Evolutionary conservation across 2,888 invertebrate genomes (phyloP).

Genomic region (Drosophila testacea): DNA sequence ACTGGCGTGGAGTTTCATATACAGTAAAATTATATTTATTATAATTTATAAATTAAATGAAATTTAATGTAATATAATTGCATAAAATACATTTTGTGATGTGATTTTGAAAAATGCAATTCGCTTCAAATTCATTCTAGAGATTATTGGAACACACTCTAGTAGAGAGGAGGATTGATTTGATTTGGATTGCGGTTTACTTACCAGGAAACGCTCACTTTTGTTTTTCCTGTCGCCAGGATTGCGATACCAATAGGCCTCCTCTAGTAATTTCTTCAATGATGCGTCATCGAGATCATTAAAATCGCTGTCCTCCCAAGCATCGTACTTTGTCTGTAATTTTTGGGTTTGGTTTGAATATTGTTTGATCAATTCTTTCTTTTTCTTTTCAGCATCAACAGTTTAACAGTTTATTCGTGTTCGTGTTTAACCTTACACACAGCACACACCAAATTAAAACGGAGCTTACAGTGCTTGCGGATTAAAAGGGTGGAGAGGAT

Average conservation of each 20-base stretch:
- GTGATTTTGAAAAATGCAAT: no score
- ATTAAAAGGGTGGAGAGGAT: not conserved
- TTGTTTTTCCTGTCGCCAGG: conserved; percentile 94
- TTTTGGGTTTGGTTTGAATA: not conserved
- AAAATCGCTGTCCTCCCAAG: conserved; percentile 84
- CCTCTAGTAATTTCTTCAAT: conserved; percentile 91
- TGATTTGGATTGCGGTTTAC: conserved; percentile 28
- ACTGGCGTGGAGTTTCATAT: no score
- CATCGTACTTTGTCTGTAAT: conserved; percentile 74
- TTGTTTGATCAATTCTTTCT: not conserved
- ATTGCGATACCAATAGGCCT: conserved; percentile 93
- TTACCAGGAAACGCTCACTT: conserved; percentile 92
- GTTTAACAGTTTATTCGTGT: not conserved
- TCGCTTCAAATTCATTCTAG: no score
- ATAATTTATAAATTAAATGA: no score
- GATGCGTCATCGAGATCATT: conserved; percentile 91
- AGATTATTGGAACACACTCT: no score
- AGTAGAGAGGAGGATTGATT: no score
- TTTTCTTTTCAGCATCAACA: not conserved
- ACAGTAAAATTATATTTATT: no score
- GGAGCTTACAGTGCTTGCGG: conserved; percentile 5
- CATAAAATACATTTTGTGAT: no score
- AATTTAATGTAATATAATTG: no score
- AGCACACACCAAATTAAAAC: conserved; percentile 1
- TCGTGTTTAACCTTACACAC: conserved; percentile 54